Evolutionary conservation across 2,888 invertebrate species (phyloP), one percentile per base, ranked within the genome.

Genomic region (Nysson spinosus): DNA sequence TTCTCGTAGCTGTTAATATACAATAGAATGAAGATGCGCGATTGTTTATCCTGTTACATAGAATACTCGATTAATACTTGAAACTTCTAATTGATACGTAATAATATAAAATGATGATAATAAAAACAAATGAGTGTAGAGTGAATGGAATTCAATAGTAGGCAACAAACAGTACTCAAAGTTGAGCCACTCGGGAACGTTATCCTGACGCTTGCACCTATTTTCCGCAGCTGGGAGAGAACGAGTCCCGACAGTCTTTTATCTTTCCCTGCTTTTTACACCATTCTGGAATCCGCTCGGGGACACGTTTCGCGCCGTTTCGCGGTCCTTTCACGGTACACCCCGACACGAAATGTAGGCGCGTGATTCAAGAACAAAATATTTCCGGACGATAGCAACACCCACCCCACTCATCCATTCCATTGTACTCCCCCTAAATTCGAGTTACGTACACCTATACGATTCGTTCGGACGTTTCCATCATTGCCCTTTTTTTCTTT

Each of bases 301-400:
- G 32, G 44, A 26, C 9, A 26, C 43, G 43, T 35, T 22, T 24
- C 42, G 39, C 39, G 20, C 26, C 16, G 42, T 34, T 24, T 26
- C 24, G 47, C 40, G 42, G 19, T 11, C 30, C 28, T 40, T 34
- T 47, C 26, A 43, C 11, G n/a, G 24, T 17, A 20, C 19, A 47
- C 30, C 47, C 7, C n/a, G 6, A 42, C 37, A 14, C 24, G 28
- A 11, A 44, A 9, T 16, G 28, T 26, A 17, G 43, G 7, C 24
- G 44, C 12, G 39, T 24, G 55, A 39, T 19, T 35, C 39, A 39
- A 30, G 46, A 37, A 55, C 37, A 39, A 55, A 39, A 46, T 46
- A 46, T 55, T 30, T 20, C 30, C 46, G 28, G 20, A 16, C 19
- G 22, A 24, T 12, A n/a, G 26, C 26, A 37, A 37, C 14, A 19